These are phyloP conservation scores for Bufo gargarizans DNA, from an alignment of 2,113 vertebrate genomes.

Conservation along the genomic window DNA sequence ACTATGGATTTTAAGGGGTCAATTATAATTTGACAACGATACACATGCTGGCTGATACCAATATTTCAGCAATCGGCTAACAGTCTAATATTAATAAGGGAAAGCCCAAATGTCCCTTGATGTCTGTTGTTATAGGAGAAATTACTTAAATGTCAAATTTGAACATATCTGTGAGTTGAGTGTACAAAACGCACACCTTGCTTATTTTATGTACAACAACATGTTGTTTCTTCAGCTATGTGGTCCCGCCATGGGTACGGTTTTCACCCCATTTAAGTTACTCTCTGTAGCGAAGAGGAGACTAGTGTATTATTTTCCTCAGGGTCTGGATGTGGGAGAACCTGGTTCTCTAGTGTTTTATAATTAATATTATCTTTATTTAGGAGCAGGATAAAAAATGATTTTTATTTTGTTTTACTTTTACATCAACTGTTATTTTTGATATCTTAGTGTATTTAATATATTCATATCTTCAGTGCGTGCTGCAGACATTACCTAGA, in stretches of 20 bases:
- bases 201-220: no score
- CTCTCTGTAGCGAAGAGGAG: no score
- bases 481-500: no score
- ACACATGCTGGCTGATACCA: no score
- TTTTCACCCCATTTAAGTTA: background rate
- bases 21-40: no score
- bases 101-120: background rate
- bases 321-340: no score
- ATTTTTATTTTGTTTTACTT: background rate
- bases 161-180: background rate
- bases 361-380: background rate
- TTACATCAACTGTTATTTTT: background rate
- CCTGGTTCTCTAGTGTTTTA: background rate
- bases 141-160: background rate
- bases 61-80: background rate
- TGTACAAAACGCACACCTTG: no score
- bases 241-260: background rate
- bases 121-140: background rate
- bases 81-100: background rate
- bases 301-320: no score
- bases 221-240: no score
- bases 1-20: no score
- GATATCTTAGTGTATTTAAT: no score
- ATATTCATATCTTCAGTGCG: no score
- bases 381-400: background rate